Evolutionary conservation across 2,797 vertebrate genomes (phyloP), one percentile per base, ranked within the genome.

Genomic region (Mionectes olivaceus): DNA sequence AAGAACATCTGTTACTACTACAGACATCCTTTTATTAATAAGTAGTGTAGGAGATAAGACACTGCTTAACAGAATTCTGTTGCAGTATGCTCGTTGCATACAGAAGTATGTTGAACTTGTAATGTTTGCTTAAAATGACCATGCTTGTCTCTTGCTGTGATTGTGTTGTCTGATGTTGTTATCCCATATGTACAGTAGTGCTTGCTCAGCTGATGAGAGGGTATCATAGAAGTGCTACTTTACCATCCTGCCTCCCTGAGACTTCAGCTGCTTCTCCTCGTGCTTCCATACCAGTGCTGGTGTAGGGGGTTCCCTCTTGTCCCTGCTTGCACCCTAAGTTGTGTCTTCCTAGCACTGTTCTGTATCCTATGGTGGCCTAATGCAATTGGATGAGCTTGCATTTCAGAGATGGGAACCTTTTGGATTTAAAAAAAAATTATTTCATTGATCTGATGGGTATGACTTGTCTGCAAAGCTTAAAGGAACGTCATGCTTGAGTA

Each of bases 131-230:
- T n/a, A n/a, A n/a, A n/a, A n/a, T n/a, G n/a, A n/a, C n/a, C n/a
- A n/a, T n/a, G n/a, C n/a, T n/a, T 56, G 0, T 65, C 43, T 49
- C 60, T 50, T 24, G 9, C 44, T 60, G 9, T 39, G 39, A 12
- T 43, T 1, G 0, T 44, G 17, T n/a, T 65, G 17, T 24, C 39
- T 69, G 59, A 24, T 0, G 1, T n/a, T 55, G 11, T 41, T 50
- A 14, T 41, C n/a, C n/a, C 2, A 0, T 4, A 2, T 2, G 6
- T 18, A 15, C 13, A 2, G 3, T 22, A 15, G 39, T 39, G 49
- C 53, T 80, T 70, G 11, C 41, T 74, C 28, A 46, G 1, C 19
- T 63, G 32, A 18, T 39, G 23, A 60, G 68, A 43, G 22, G 5
- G 18, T 4, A 7, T 50, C 25, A 28, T 10, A 35, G 32, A 78